Base-by-base conservation (phyloP, 2,797 vertebrate species). In the Helicolenus hilgendorfi region DNA sequence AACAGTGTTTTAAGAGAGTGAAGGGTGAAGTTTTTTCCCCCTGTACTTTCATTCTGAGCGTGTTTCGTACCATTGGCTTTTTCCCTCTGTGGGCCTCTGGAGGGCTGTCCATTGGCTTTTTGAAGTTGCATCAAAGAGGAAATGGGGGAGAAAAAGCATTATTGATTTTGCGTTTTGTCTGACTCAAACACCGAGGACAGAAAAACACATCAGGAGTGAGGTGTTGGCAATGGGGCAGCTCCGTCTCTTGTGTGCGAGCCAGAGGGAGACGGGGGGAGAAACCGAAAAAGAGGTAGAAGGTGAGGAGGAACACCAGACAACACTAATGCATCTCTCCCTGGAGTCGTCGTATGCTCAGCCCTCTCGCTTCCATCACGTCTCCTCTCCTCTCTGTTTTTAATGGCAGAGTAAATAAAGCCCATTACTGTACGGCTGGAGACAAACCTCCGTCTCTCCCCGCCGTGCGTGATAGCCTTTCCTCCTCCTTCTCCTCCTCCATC, bases 151-250 rank as follows among this genome's bases (percentile, higher is more conserved):
- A 91, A 96, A 97, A 97, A 93, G 95, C 94, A 90, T 96, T 97
- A 98, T 98, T 97, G 97, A 98, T 98, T 97, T 97, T 97, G 95
- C 96, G 96, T 98, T 98, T 98, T 98, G 97, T 98, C 97, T 95
- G 96, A 97, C 96, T 97, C 95, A 92, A 96, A 97, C 95, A 94
- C 88, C 77, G 91, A 96, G 96, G 95, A 97, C 95, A 97, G 96
- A 96, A 94, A 97, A 96, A 96, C 95, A 94, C 92, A 86, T 93
- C 88, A 93, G 94, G 90, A 96, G 94, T 89, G 76, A 94, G 94
- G 95, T 95, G 91, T 92, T 92, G 90, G 86, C 92, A 92, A 86
- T 83, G 82, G 88, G 89, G 90, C 91, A 87, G 88, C 82, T 79
- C 71, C 7, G 80, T 88, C 89, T 91, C 93, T 79, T 79, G 89